phyloP scores from a whole-genome alignment of 2,113 vertebrate species.

The Trichechus manatus region DNA sequence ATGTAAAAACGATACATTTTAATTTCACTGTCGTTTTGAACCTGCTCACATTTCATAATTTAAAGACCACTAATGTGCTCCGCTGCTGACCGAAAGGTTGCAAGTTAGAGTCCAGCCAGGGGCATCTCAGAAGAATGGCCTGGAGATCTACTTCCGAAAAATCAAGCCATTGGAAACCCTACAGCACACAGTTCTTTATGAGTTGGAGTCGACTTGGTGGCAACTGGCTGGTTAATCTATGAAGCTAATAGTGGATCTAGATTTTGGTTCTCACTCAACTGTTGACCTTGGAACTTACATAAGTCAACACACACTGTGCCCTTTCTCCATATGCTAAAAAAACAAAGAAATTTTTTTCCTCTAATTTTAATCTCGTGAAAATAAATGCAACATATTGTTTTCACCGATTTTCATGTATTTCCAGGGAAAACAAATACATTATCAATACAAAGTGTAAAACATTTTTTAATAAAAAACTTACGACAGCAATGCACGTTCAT shows the following conservation, averaged over 20 bases:
- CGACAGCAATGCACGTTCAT: not conserved
- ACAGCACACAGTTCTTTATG: no score
- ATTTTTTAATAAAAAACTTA: conserved; percentile 4
- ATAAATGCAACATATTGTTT: not conserved
- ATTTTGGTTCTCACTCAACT: not conserved
- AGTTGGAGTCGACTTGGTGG: no score
- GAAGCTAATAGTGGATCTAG: not conserved
- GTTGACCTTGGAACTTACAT: not conserved
- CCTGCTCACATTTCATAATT: not conserved
- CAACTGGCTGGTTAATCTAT: no score
- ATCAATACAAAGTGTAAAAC: not conserved
- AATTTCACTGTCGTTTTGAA: not conserved
- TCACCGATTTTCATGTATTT: not conserved
- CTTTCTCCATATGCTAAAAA: not conserved
- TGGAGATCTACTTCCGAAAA: no score
- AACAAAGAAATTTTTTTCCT: not conserved
- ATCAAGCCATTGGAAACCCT: no score
- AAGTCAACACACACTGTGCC: not conserved
- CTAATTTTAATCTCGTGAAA: not conserved
- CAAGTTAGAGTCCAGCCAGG: no score
- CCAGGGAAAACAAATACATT: not conserved
- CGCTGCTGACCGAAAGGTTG: no score
- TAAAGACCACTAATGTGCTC: not conserved
- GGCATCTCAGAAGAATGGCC: no score
- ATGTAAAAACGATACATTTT: not conserved